Percentiles rank a stretch among this genome's conserved stretches.
phyloP scores from a whole-genome alignment of 1,140 invertebrate species.

The Pseudobourletiella spinata region DNA sequence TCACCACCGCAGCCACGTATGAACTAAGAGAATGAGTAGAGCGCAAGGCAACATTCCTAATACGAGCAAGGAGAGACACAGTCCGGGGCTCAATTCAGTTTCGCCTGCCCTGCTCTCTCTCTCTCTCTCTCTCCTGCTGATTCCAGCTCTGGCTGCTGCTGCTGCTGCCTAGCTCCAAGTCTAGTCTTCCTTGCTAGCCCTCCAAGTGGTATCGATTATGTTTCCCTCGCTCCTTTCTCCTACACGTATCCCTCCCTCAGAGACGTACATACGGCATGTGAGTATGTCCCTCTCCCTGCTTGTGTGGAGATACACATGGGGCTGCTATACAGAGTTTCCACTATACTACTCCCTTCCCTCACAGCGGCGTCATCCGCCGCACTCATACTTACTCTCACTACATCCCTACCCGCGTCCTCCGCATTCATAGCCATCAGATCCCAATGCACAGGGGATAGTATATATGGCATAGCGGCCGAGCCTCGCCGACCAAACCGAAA shows the following conservation, averaged over 20 bases:
- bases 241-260: no score
- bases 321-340: no score
- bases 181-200: background rate
- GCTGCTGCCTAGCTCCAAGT: background rate
- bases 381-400: no score
- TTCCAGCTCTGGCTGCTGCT: background rate
- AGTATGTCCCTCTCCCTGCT: background rate
- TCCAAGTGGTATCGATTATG: slow-evolving; percentile 5
- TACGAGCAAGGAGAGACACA: background rate
- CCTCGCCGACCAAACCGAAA: background rate
- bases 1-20: slow-evolving; percentile 32
- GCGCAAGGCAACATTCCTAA: slow-evolving; percentile 26
- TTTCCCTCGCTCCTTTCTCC: background rate
- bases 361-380: no score
- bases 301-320: background rate
- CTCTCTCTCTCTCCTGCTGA: background rate
- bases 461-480: no score
- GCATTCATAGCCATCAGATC: background rate
- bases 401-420: no score
- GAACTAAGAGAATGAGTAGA: slow-evolving; percentile 25
- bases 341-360: no score
- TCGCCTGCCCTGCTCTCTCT: background rate
- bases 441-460: no score
- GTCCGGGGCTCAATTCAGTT: background rate
- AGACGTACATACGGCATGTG: no score